A percentile compares a stretch with the other conserved stretches of the same genome.
Evolutionary conservation across 1,140 invertebrate species (phyloP).

Genomic region (Zaprionus tsacasi): DNA sequence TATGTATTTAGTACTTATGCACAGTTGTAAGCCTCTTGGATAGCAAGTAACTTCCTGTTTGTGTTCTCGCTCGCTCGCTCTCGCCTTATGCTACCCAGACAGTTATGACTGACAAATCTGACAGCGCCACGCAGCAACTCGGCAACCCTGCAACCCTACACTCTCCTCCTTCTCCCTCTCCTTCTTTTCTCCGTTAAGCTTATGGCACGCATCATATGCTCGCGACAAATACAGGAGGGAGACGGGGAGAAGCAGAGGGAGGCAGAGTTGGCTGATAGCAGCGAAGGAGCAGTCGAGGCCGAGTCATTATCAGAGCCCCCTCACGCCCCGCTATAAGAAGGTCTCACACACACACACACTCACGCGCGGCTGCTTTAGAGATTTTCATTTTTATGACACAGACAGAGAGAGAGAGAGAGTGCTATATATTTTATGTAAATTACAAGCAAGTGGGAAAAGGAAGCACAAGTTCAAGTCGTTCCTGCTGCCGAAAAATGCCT

Average conservation of each 20-base stretch:
- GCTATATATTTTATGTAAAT: conserved; percentile 73
- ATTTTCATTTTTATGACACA: conserved; percentile 68
- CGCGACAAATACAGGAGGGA: conserved; percentile 14
- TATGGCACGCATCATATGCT: conserved; percentile 50
- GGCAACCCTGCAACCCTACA: too few relatives aligned
- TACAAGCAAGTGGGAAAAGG: conserved; percentile 48
- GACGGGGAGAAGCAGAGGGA: not conserved
- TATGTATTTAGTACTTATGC: conserved; percentile 8
- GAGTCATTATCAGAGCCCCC: conserved; percentile 73
- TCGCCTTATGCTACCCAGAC: conserved; percentile 40
- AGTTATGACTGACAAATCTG: conserved; percentile 54
- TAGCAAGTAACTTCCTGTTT: conserved; percentile 36
- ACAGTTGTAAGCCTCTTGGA: conserved; percentile 28
- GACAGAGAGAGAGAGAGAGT: not conserved
- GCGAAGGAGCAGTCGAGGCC: conserved; percentile 9
- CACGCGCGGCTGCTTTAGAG: conserved; percentile 51
- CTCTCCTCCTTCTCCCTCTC: not conserved
- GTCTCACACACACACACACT: conserved; percentile 25
- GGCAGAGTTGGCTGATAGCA: conserved; percentile 16
- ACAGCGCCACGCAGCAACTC: conserved; percentile 7
- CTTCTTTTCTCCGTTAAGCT: conserved; percentile 23
- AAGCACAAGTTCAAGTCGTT: conserved; percentile 22
- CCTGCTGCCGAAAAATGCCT: conserved; percentile 52
- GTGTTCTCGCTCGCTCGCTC: conserved; percentile 12
- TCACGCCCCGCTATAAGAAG: conserved; percentile 52